Evolutionary conservation across 2,888 invertebrate species (phyloP), one percentile per base, ranked within the genome.

Genomic region (Synergus laeviventris): DNA sequence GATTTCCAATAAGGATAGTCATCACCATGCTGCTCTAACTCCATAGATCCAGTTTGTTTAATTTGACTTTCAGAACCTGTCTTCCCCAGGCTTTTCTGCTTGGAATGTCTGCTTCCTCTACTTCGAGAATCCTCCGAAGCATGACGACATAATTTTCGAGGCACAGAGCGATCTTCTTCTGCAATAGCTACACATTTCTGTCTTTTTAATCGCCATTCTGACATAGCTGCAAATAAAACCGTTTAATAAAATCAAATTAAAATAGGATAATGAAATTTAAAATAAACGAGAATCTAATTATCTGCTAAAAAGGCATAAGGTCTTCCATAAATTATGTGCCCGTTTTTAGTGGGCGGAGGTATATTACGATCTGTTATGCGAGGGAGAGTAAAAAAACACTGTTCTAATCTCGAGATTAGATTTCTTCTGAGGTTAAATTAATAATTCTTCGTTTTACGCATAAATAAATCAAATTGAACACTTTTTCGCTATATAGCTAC

Each of bases 31-130:
- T 87, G 87, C 75, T 90, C 89, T 75, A 94, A 89, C 84, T 94
- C 94, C 31, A 94, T 87, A 1, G 93, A 94, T 56, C 93, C 92
- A 9, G 92, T 92, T 79, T 92, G 92, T 83, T 93, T 92, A 77
- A 93, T 91, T 78, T 90, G 91, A 86, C 92, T 87, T 85, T 92
- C 86, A 78, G 92, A 91, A 83, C 92, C 86, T 78, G 92, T 86
- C 91, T 91, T 89, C 81, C 91, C 86, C 80, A 91, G 84, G 91
- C 86, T 92, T 42, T 86, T 84, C 56, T 88, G 87, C 74, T 89
- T 89, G 1, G 88, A 84, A 75, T 89, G 88, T 24, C 80, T 76
- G 79, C 85, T 87, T 76, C 87, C 85, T 49, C 87, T 87, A 81
- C 85, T 87, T 76, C 87, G 84, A 14, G 89, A 88, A 76, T 90